A percentile compares a stretch with the other conserved stretches of the same genome.
Evolutionary conservation across 53 echinoderm and acorn worm species (phyloP).

Genomic region (Glandiceps talaboti): DNA sequence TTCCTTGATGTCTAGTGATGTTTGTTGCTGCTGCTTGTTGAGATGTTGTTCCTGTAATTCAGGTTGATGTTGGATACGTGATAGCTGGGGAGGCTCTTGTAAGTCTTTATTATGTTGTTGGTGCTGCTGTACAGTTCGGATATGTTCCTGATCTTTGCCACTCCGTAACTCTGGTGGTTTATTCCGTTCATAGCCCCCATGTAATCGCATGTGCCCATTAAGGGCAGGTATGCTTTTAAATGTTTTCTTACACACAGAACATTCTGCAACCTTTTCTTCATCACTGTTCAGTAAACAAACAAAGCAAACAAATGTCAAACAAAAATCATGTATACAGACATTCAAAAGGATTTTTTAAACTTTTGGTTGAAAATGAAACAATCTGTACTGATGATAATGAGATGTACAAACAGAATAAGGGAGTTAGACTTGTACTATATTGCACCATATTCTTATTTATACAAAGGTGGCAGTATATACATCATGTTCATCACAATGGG

Average conservation of each 20-base stretch:
- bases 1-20: constrained; percentile 3
- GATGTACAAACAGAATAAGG: no score
- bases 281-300: constrained; percentile 17
- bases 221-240: constrained; percentile 99
- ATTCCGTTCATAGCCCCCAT: constrained; percentile 74
- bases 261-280: constrained; percentile 67
- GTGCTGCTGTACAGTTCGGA: constrained; percentile 1
- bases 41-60: constrained; percentile 6
- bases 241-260: constrained; percentile 79
- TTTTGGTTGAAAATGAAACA: no score
- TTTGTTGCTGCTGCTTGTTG: background rate
- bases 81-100: background rate
- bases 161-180: constrained; percentile 3
- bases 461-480: no score
- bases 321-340: no score
- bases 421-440: no score
- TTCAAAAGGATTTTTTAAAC: no score
- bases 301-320: no score
- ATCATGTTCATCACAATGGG: no score
- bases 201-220: constrained; percentile 98
- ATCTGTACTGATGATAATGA: no score
- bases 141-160: constrained; percentile 4
- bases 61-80: constrained; percentile 4
- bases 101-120: constrained; percentile 11
- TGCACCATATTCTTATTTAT: no score